Evolutionary conservation across 1,140 invertebrate species (phyloP).

Genomic region (Papilio dardanus): DNA sequence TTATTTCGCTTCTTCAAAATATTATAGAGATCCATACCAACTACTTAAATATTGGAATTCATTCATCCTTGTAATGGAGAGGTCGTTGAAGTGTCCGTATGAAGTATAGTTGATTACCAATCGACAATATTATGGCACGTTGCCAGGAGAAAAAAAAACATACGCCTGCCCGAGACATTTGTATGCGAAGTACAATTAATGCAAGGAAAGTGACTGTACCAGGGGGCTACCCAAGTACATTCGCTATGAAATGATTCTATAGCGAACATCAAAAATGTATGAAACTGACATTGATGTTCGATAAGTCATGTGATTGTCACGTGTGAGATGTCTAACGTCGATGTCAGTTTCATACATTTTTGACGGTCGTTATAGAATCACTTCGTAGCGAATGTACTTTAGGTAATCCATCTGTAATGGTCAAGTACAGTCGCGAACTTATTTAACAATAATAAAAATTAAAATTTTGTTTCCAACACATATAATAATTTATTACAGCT

Average conservation of each 20-base stretch:
- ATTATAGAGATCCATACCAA: too few relatives aligned
- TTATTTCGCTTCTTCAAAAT: too few relatives aligned
- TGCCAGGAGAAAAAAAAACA: slow-evolving; percentile 49
- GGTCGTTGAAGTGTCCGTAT: slow-evolving; percentile 47
- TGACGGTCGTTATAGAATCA: too few relatives aligned
- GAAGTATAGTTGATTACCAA: slow-evolving; percentile 56
- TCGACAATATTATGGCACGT: slow-evolving; percentile 52
- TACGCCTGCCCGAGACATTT: slow-evolving; percentile 40
- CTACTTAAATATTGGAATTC: slow-evolving; percentile 36
- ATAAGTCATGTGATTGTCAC: too few relatives aligned
- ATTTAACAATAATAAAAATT: slow-evolving; percentile 21
- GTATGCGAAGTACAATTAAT: slow-evolving; percentile 49
- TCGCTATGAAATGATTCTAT: too few relatives aligned
- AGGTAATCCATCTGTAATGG: too few relatives aligned
- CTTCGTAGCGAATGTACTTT: too few relatives aligned
- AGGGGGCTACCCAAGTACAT: too few relatives aligned
- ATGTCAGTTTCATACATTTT: too few relatives aligned
- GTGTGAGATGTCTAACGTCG: too few relatives aligned
- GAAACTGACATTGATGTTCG: too few relatives aligned
- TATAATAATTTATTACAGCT: slow-evolving; percentile 2
- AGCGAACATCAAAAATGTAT: too few relatives aligned
- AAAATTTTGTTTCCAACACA: slow-evolving; percentile 19
- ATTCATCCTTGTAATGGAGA: slow-evolving; percentile 45
- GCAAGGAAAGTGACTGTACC: slow-evolving; percentile 8
- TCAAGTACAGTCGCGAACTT: not conserved